phyloP scores from a whole-genome alignment of 2,113 vertebrate species.

The Rhadina sibilatrix region DNA sequence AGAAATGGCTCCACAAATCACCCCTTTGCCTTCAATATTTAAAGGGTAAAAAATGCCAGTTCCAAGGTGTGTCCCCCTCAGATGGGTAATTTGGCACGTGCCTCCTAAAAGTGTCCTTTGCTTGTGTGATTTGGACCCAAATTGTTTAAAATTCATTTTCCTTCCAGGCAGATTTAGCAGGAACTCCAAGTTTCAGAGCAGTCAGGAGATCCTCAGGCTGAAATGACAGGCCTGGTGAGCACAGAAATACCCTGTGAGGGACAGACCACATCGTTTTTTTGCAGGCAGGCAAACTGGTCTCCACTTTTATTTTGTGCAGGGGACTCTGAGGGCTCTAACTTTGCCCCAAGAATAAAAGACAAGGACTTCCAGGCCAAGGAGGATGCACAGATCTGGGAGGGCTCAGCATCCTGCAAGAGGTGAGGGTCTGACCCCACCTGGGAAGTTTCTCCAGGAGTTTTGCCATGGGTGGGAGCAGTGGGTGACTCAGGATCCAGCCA shows the following conservation, averaged over 20 bases:
- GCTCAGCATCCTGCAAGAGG: accelerated
- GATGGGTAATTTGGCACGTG: not conserved
- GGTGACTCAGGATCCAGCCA: not conserved
- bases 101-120: not conserved
- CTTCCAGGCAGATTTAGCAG: not conserved
- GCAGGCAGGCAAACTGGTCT: not conserved
- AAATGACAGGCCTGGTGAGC: accelerated
- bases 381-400: not conserved
- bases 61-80: accelerated
- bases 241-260: accelerated
- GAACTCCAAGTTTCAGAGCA: not conserved
- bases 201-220: not conserved
- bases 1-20: not conserved
- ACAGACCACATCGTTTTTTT: not conserved
- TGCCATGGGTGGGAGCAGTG: accelerated
- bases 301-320: accelerated
- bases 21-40: not conserved
- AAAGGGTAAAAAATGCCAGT: not conserved
- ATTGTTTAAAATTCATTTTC: not conserved
- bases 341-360: not conserved
- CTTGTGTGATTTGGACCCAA: not conserved
- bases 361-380: not conserved
- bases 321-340: not conserved
- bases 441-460: not conserved
- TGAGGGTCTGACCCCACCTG: not conserved